Evolutionary conservation across 1,140 invertebrate genomes (phyloP), one percentile per base, ranked within the genome.

Genomic region (Heterodera carotae): DNA sequence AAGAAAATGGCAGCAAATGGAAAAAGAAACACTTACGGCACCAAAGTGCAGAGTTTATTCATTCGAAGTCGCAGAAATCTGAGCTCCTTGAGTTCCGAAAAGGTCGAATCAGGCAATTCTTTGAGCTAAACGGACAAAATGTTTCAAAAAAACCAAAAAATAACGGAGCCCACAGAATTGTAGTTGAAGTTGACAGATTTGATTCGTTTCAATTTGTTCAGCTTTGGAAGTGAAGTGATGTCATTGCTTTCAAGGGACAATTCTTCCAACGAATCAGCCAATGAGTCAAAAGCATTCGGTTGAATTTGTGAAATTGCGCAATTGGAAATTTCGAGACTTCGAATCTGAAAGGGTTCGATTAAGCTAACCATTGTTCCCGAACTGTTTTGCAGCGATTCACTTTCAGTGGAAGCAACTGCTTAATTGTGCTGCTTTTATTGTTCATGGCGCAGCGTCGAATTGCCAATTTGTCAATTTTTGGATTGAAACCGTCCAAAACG

Each of bases 11-110:
- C n/a, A n/a, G n/a, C n/a, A n/a, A 48, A 67, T 76, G 39, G 39
- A 27, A 68, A 39, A 81, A 48, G 18, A 83, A 68, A 36, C 68
- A 83, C 83, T 80, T 76, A 85, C 84, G 75, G 59, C 33, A 80
- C 29, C 62, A 86, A 53, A 31, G 33, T 34, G 62, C 83, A 87
- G 18, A 86, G 86, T 12, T 76, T 67, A 75, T 86, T 86, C 62
- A 76, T 66, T 56, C 77, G 75, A 56, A 86, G 69, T 31, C 85
- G 78, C 8, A 86, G 29, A 62, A 84, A 82, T 27, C 56, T 43
- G n/a, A 86, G 64, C 25, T 78, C 34, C 10, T 76, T 43, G 15
- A 86, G 71, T n/a, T 82, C 85, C 31, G 71, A 36, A 76, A 86
- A 77, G 3, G 60, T 69, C 27, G 73, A 60, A 7, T 87, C 85